Evolutionary conservation across 2,888 invertebrate genomes (phyloP).

Genomic region (Xanthostigma xanthostigma): DNA sequence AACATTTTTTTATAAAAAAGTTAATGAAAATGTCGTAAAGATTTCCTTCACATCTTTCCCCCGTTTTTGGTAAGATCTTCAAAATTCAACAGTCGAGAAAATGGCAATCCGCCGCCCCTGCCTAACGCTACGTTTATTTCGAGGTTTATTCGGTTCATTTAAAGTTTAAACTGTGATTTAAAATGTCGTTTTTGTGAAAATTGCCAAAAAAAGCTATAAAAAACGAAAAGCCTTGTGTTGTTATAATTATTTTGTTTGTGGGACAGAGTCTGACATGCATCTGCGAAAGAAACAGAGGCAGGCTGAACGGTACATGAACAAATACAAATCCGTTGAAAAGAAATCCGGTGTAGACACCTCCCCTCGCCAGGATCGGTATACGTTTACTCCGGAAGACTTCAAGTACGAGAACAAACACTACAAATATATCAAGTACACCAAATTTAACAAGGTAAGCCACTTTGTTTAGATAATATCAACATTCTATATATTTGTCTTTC

Average conservation of each 20-base stretch:
- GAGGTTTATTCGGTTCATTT: background rate
- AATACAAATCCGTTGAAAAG: constrained; percentile 35
- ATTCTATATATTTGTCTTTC: too few relatives aligned
- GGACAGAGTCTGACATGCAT: constrained; percentile 29
- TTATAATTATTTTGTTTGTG: constrained; percentile 4
- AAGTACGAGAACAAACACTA: constrained; percentile 68
- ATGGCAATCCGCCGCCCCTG: too few relatives aligned
- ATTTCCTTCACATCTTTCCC: too few relatives aligned
- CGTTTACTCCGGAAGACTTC: constrained; percentile 58
- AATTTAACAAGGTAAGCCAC: constrained; percentile 44
- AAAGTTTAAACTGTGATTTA: background rate
- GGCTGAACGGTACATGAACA: constrained; percentile 44
- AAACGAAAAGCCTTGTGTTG: background rate
- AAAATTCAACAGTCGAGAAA: too few relatives aligned
- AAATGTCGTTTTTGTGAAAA: background rate
- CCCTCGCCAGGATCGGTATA: constrained; percentile 34
- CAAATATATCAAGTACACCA: constrained; percentile 61
- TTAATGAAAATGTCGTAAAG: too few relatives aligned
- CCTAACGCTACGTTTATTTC: too few relatives aligned
- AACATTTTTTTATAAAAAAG: too few relatives aligned
- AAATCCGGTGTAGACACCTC: constrained; percentile 16
- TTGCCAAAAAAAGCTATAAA: background rate
- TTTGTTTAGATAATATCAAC: constrained; percentile 3
- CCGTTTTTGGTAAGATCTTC: too few relatives aligned
- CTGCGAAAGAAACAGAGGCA: constrained; percentile 42